Percentiles rank a stretch among this genome's conserved stretches.
Conservation (phyloP, 2,888 invertebrate genomes). For the Polydesmus complanatus region DNA sequence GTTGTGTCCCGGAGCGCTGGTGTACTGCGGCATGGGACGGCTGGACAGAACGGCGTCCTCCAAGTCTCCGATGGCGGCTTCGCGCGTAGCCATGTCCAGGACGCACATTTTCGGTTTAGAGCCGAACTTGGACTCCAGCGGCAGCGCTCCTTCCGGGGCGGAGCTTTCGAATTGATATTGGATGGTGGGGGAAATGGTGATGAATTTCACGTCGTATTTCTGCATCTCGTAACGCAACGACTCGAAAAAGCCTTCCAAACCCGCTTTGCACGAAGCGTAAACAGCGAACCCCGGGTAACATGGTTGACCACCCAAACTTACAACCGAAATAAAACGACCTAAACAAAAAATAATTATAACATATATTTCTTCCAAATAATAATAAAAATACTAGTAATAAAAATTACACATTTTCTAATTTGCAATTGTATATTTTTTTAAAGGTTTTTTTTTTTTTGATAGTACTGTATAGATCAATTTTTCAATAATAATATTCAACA, state of each 20-base stretch:
- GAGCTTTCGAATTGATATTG: conserved; percentile 8
- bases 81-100: conserved; percentile 4
- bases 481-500: no score
- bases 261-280: conserved; percentile 10
- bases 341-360: not conserved
- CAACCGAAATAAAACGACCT: conserved; percentile 8
- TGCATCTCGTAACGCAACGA: conserved; percentile 10
- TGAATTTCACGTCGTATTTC: not conserved
- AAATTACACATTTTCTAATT: not conserved
- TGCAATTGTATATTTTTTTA: not conserved
- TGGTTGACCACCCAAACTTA: conserved; percentile 8
- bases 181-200: conserved; percentile 9
- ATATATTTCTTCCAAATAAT: no score
- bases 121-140: not conserved
- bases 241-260: conserved; percentile 6
- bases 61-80: not conserved
- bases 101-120: conserved; percentile 7
- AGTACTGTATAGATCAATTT: no score
- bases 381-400: not conserved
- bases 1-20: conserved; percentile 2
- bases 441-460: no score
- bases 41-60: conserved; percentile 6
- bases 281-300: conserved; percentile 12
- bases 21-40: conserved; percentile 2
- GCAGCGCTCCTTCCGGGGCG: not conserved